These are phyloP conservation scores for Diploptera punctata DNA, from an alignment of 2,888 invertebrate genomes.

Conservation along the genomic window DNA sequence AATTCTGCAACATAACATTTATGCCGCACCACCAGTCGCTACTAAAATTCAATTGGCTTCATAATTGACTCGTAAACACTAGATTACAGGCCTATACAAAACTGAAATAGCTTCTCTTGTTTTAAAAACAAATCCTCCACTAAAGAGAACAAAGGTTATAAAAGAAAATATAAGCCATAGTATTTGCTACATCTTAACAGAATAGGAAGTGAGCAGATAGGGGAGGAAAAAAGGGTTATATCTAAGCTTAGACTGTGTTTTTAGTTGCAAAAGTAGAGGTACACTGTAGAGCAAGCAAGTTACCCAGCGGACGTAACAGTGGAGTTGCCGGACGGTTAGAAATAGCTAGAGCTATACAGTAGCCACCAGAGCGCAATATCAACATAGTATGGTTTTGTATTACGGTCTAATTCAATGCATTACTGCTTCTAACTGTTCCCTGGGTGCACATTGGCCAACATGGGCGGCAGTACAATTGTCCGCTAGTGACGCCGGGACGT, in stretches of 20 bases:
- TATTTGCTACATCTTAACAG: constrained; percentile 1
- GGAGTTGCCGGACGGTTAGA: constrained; percentile 14
- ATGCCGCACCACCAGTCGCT: constrained; percentile 4
- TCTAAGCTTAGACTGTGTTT: too few relatives aligned
- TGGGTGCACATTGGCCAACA: constrained; percentile 54
- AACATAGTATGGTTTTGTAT: constrained; percentile 51
- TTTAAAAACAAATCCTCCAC: background rate
- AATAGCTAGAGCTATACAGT: constrained; percentile 12
- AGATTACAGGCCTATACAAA: constrained; percentile 16
- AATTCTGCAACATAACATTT: background rate
- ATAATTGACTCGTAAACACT: constrained; percentile 3
- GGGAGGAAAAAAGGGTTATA: constrained; percentile 13
- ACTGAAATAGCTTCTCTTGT: constrained; percentile 1
- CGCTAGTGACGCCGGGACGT: constrained; percentile 38
- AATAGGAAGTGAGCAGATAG: background rate
- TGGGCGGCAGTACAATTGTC: constrained; percentile 49
- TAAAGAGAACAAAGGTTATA: constrained; percentile 1
- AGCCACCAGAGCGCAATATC: constrained; percentile 38
- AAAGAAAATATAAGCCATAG: constrained; percentile 21
- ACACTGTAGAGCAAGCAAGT: constrained; percentile 12
- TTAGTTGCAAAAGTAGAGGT: too few relatives aligned
- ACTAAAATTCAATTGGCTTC: constrained; percentile 19
- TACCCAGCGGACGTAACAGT: constrained; percentile 8
- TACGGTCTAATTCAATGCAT: constrained; percentile 67
- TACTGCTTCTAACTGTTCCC: constrained; percentile 59